These are phyloP conservation scores for Napeogenes sylphis DNA, from an alignment of 2,888 invertebrate genomes.

Conservation along the genomic window DNA sequence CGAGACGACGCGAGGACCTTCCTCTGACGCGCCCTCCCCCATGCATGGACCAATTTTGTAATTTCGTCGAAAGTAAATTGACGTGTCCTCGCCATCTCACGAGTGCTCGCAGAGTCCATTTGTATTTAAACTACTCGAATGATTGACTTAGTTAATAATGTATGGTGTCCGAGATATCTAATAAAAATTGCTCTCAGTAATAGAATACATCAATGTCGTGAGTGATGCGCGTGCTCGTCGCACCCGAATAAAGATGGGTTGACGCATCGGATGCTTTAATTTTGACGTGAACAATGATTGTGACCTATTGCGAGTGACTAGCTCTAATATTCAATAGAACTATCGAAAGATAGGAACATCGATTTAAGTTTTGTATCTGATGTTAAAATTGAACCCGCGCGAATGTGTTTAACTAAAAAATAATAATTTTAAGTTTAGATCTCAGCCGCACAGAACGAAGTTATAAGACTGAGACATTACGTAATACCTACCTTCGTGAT, in stretches of 20 bases:
- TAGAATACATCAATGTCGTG: constrained; percentile 27
- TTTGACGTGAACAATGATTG: constrained; percentile 62
- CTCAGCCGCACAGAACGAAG: constrained; percentile 62
- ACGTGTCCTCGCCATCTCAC: constrained; percentile 62
- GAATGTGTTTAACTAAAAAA: constrained; percentile 21
- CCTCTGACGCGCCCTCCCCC: constrained; percentile 59
- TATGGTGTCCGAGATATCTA: constrained; percentile 49
- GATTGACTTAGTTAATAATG: constrained; percentile 49
- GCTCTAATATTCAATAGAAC: constrained; percentile 52
- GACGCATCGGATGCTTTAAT: constrained; percentile 69
- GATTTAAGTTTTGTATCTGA: constrained; percentile 23
- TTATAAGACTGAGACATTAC: constrained; percentile 75
- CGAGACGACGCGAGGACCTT: constrained; percentile 63
- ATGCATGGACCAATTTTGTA: constrained; percentile 73
- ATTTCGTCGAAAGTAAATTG: constrained; percentile 62
- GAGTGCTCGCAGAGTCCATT: constrained; percentile 62
- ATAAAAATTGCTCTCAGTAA: constrained; percentile 37
- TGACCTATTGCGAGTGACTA: constrained; percentile 44
- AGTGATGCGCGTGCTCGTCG: constrained; percentile 31
- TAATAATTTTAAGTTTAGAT: constrained; percentile 26
- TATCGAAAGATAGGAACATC: constrained; percentile 45
- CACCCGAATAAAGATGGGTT: constrained; percentile 49
- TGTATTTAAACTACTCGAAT: constrained; percentile 54
- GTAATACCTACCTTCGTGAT: constrained; percentile 59
- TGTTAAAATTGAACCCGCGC: constrained; percentile 17